A percentile compares a stretch with the other conserved stretches of the same genome.
phyloP scores from a whole-genome alignment of 2,888 invertebrate species.

The Lysandra bellargus region DNA sequence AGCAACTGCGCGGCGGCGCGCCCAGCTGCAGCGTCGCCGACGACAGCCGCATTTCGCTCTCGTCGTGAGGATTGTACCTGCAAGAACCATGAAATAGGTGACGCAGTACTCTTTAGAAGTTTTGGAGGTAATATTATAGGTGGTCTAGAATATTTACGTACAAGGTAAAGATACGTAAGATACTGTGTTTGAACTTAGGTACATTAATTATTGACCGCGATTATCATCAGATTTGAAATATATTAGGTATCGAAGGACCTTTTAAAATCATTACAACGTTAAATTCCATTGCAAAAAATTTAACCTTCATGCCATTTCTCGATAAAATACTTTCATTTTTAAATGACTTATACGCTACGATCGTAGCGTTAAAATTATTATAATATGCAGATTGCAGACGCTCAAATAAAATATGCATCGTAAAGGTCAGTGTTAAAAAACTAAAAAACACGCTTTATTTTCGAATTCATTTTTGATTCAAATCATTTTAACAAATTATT shows the following conservation, averaged over 20 bases:
- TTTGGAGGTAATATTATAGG: not conserved
- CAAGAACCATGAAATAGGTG: conserved; percentile 39
- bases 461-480: no score
- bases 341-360: not conserved
- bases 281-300: not conserved
- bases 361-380: not conserved
- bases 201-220: no score
- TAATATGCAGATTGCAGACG: not conserved
- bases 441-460: no score
- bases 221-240: no score
- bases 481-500: no score
- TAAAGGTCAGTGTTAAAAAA: not conserved
- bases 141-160: no score
- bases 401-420: not conserved
- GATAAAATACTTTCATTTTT: not conserved
- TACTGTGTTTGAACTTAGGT: no score
- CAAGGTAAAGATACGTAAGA: no score
- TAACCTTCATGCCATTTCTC: not conserved
- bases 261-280: no score
- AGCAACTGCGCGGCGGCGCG: conserved; percentile 86
- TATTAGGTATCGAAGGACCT: no score
- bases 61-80: conserved; percentile 85
- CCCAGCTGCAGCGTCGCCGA: conserved; percentile 84
- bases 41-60: conserved; percentile 82
- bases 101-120: not conserved